Conservation (phyloP, 2,888 invertebrate genomes). For the Mesoligia furuncula region DNA sequence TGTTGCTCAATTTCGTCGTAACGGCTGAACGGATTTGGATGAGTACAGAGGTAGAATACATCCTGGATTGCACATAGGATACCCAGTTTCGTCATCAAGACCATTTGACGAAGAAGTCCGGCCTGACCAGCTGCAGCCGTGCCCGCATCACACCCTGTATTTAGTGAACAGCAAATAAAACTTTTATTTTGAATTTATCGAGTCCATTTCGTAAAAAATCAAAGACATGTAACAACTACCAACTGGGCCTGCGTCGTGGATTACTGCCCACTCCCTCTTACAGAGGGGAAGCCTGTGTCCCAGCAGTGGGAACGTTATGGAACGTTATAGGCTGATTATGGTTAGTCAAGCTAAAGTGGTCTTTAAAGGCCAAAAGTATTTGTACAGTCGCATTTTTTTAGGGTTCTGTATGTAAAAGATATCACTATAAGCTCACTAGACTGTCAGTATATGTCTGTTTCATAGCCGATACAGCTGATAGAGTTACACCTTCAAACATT, state of each 20-base stretch:
- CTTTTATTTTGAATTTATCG: not conserved
- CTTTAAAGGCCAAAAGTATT: not conserved
- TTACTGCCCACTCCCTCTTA: too few species aligned
- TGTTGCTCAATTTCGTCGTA: conserved; percentile 42
- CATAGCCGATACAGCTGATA: conserved; percentile 6
- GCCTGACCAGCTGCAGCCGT: not conserved
- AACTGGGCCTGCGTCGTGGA: too few species aligned
- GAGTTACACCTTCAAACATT: conserved; percentile 7
- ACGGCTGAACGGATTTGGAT: conserved; percentile 40
- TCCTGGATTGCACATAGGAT: conserved; percentile 45
- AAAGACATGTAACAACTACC: not conserved
- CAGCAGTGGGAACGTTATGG: too few species aligned
- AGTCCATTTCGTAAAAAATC: not conserved
- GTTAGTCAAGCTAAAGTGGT: not conserved
- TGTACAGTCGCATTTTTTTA: not conserved
- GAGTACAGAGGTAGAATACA: conserved; percentile 32
- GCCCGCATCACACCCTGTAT: not conserved
- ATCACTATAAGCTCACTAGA: not conserved
- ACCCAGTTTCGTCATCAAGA: conserved; percentile 24
- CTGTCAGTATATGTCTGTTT: conserved; percentile 12
- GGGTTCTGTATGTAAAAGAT: not conserved
- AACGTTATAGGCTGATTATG: not conserved
- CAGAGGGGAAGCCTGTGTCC: too few species aligned
- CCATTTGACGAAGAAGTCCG: not conserved
- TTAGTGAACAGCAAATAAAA: not conserved